Evolutionary conservation across 2,797 vertebrate genomes (phyloP), one percentile per base, ranked within the genome.

Genomic region (Premnoplex brunnescens): DNA sequence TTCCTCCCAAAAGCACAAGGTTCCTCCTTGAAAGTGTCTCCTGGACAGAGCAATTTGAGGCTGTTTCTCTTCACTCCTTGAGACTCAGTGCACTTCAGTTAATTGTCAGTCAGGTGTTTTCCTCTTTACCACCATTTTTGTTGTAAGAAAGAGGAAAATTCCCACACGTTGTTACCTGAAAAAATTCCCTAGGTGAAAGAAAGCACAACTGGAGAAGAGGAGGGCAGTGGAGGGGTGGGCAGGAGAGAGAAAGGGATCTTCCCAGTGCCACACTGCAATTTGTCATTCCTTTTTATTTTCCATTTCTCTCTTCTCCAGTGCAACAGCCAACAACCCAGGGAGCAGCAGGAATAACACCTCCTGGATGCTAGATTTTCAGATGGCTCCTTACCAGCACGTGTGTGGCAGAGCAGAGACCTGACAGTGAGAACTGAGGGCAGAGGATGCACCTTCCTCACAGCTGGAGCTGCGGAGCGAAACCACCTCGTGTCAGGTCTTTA

Each of bases 351-450:
- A 36, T 36, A 64, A 91, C 55, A 4, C 0, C 3, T 30, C 76
- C 2, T 19, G 74, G 14, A 59, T 91, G 86, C 78, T 91, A 79
- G 22, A 54, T 91, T 63, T 84, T 49, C 85, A 73, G 23, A 20
- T 4, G 75, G 54, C 68, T 89, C 23, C 76, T 79, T 44, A 68
- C 76, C 76, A 63, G 3, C 19, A 14, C 6, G 71, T 43, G 55
- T 44, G 92, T 52, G 91, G 93, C 84, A 95, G 88, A 94, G 86
- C 62, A 90, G 81, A 96, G 71, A 85, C 58, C 71, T 52, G 85
- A 39, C 77, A 74, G 67, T 9, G 72, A 68, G 69, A 86, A 48
- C 36, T 32, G 82, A 81, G 54, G 81, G 82, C 82, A 81, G 59
- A 30, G 46, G 51, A 77, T 30, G 49, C 55, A 66, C 77, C 88